Evolutionary conservation across 2,888 invertebrate genomes (phyloP).

Genomic region (Drosophila antonietae): DNA sequence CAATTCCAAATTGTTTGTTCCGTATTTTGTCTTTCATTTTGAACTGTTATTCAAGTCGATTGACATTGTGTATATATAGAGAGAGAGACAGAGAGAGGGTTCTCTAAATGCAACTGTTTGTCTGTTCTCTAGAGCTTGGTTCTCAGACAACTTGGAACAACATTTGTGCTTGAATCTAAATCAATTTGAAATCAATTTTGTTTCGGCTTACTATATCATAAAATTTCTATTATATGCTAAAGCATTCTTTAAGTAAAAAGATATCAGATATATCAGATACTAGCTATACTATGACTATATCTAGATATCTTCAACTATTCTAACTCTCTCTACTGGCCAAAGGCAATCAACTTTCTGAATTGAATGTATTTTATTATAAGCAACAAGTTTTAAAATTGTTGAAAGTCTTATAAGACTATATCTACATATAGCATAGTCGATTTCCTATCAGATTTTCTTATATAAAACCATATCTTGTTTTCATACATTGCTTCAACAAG

Average conservation of each 20-base stretch:
- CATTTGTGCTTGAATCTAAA: not conserved
- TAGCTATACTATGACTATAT: not conserved
- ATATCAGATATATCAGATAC: not conserved
- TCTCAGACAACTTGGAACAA: not conserved
- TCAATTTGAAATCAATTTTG: not conserved
- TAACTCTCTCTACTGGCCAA: not conserved
- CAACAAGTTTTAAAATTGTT: not conserved
- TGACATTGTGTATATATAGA: too few species aligned
- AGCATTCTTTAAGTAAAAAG: not conserved
- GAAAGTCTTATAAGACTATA: not conserved
- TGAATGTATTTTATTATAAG: not conserved
- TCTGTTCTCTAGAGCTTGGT: not conserved
- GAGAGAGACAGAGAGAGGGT: not conserved
- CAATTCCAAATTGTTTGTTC: slow-evolving; percentile 4
- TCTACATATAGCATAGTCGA: not conserved
- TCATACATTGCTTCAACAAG: not conserved
- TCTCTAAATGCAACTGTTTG: not conserved
- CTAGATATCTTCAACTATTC: not conserved
- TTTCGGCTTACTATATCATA: not conserved
- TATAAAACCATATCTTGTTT: not conserved
- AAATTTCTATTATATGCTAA: not conserved
- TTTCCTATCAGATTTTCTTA: not conserved
- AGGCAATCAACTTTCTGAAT: too few species aligned
- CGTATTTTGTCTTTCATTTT: not conserved
- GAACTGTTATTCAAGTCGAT: not conserved